Conservation (phyloP, 2,888 invertebrate species). For the Campoletis raptor region DNA sequence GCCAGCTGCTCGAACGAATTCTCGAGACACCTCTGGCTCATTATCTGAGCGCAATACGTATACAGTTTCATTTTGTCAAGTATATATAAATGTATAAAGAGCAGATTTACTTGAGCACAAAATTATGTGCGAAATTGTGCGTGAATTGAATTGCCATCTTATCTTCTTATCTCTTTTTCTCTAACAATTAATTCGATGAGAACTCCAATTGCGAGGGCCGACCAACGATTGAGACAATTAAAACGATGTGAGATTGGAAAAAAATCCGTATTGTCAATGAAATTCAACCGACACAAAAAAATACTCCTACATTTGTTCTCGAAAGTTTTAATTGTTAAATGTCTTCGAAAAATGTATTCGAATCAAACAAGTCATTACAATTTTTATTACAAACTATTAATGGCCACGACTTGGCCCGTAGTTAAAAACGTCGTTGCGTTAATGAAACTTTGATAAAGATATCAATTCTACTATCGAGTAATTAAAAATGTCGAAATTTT, state of each 20-base stretch:
- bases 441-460: no score
- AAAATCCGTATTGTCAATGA: neutral
- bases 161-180: constrained; percentile 26
- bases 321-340: neutral
- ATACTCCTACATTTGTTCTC: neutral
- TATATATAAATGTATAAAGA: constrained; percentile 2
- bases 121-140: constrained; percentile 44
- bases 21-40: constrained; percentile 72
- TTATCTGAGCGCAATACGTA: constrained; percentile 33
- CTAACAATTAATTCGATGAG: constrained; percentile 45
- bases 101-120: constrained; percentile 9
- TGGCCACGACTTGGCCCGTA: no score
- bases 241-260: constrained; percentile 26
- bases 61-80: neutral
- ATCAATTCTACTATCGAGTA: no score
- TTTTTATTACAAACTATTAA: neutral
- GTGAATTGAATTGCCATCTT: constrained; percentile 31
- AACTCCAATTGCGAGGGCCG: constrained; percentile 29
- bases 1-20: constrained; percentile 76
- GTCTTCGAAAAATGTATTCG: neutral
- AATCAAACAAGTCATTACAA: neutral
- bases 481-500: no score
- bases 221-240: constrained; percentile 11
- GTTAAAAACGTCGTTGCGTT: no score
- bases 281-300: neutral